These are phyloP conservation scores for Hoplodrina blanda DNA, from an alignment of 2,888 invertebrate genomes.

Conservation along the genomic window DNA sequence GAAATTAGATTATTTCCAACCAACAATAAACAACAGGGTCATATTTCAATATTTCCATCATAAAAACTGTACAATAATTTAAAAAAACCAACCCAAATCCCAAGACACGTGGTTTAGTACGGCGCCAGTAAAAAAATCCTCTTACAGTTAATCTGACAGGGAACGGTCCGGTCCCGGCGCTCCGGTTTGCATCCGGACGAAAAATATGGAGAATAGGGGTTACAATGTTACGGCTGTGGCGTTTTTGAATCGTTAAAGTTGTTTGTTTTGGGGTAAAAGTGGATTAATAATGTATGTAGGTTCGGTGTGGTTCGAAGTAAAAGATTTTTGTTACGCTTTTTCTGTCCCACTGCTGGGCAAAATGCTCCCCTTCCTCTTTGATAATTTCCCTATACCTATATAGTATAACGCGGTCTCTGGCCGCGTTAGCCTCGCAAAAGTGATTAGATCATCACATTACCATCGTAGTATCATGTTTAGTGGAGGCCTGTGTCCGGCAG, in stretches of 20 bases:
- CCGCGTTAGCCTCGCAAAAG: too few relatives aligned
- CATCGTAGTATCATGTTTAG: too few relatives aligned
- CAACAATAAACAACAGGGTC: conserved; percentile 3
- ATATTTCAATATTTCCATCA: conserved; percentile 29
- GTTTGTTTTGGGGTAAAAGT: conserved; percentile 14
- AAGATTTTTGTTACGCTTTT: too few relatives aligned
- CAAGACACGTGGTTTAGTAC: conserved; percentile 30
- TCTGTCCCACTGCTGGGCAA: too few relatives aligned
- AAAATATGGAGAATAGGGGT: conserved; percentile 40
- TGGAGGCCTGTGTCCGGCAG: too few relatives aligned
- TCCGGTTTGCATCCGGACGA: conserved; percentile 37
- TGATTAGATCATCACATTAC: too few relatives aligned
- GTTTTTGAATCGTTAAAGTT: conserved; percentile 9
- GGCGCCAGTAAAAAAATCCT: conserved; percentile 52
- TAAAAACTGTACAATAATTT: conserved; percentile 27
- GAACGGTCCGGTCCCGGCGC: conserved; percentile 36
- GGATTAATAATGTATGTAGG: not conserved
- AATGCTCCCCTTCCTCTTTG: too few relatives aligned
- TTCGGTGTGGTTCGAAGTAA: too few relatives aligned
- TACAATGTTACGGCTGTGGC: conserved; percentile 1
- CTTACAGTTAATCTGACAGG: conserved; percentile 56
- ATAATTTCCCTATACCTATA: too few relatives aligned
- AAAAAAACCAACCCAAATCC: conserved; percentile 16
- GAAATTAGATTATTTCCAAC: not conserved
- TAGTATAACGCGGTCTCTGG: too few relatives aligned